Base-by-base conservation (phyloP, 2,797 vertebrate genomes). In the Notamacropus eugenii region DNA sequence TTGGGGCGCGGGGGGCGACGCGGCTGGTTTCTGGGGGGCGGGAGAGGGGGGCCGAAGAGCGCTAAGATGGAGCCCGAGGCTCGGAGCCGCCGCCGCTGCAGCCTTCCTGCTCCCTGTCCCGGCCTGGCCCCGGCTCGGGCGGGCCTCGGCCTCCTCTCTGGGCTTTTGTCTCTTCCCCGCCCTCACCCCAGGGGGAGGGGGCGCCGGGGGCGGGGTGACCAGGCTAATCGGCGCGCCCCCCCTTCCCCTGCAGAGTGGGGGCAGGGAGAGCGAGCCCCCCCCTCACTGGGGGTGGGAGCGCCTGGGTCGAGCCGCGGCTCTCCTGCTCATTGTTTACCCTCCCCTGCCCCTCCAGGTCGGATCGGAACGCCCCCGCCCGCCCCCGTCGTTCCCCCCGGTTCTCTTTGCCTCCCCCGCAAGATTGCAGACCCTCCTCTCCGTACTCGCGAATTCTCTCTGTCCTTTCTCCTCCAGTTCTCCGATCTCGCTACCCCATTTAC, bases 41-140 rank as follows among this genome's bases (percentile, higher is more conserved):
- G 96, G 95, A 92, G 92, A 92, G 58, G 52, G 96, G 29, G 0
- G n/a, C 59, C 57, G 95, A 59, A 96, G 96, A 58, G 97, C 95
- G 52, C 92, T 97, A 98, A 98, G 97, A 98, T 98, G 98, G 98
- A 98, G 98, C 97, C 98, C 93, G 92, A 92, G 97, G 59, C 95
- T 90, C 93, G 22, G 96, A 13, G 90, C 92, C 57, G 93, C 96
- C 90, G n/a, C 31, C 90, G 93, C 93, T 94, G 40, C 94, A 90
- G 97, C 91, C 96, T 55, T 96, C 50, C 94, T 8, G 87, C 91
- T 57, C 62, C 56, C 55, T 11, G 59, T 94, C 62, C n/a, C 55
- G 57, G 95, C 93, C 62, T 82, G 54, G 56, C 92, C 82, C 93
- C 50, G 90, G 91, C 82, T 92, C 87, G 31, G 67, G 55, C 50